A percentile compares a stretch with the other conserved stretches of the same genome.
Evolutionary conservation across 2,113 vertebrate species (phyloP).

Genomic region (Apodemus sylvaticus): DNA sequence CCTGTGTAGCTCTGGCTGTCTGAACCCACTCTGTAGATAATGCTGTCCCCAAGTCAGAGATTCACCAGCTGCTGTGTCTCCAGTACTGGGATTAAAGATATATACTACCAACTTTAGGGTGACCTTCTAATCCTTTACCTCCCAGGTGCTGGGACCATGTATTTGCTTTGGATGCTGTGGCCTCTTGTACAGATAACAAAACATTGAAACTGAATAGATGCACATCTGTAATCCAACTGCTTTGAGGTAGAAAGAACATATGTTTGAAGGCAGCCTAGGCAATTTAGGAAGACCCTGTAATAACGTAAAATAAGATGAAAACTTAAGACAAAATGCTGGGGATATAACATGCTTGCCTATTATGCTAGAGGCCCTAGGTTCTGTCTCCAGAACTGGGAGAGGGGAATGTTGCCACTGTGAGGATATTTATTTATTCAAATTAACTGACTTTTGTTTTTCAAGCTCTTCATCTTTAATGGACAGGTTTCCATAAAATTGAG

Average conservation of each 20-base stretch:
- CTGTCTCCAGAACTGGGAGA: background rate
- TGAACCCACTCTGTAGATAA: background rate
- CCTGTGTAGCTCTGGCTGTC: background rate
- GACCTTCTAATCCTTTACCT: background rate
- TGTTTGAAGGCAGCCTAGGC: background rate
- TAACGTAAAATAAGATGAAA: background rate
- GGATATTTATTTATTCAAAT: background rate
- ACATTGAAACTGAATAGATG: background rate
- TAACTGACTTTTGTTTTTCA: background rate
- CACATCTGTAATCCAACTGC: background rate
- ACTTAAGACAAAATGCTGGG: background rate
- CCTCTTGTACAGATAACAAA: background rate
- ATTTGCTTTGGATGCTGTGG: background rate
- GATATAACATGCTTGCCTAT: background rate
- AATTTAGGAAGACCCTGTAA: background rate
- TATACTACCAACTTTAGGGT: background rate
- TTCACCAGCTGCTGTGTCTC: background rate
- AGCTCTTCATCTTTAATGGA: background rate
- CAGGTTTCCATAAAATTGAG: constrained; percentile 1
- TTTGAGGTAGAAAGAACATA: background rate
- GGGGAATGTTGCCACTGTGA: background rate
- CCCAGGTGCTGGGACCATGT: background rate
- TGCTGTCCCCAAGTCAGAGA: background rate
- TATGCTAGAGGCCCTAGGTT: background rate
- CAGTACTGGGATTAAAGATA: background rate